A percentile compares a stretch with the other conserved stretches of the same genome.
Evolutionary conservation across 92 coral and sea anemone genomes (phyloP).

Genomic region (Metridium senile): DNA sequence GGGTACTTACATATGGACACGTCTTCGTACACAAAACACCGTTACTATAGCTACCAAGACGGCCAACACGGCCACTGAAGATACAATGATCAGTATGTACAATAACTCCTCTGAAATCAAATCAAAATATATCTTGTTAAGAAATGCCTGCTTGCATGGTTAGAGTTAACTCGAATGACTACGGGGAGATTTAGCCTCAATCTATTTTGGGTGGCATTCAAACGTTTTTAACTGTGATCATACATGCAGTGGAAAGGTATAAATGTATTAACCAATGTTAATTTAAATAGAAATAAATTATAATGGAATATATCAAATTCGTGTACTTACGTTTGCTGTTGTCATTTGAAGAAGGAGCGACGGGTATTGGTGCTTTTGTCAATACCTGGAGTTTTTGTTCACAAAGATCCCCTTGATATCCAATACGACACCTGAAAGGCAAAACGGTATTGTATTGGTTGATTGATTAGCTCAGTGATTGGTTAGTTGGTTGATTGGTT

Average conservation of each 20-base stretch:
- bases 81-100: slow-evolving; percentile 11
- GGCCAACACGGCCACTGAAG: slow-evolving; percentile 13
- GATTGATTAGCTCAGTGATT: not conserved
- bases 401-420: slow-evolving; percentile 52
- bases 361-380: not conserved
- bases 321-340: not conserved
- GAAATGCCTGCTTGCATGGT: too few species aligned
- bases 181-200: too few species aligned
- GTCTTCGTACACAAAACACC: slow-evolving; percentile 22
- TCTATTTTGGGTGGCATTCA: too few species aligned
- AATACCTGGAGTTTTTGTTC: slow-evolving; percentile 2
- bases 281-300: too few species aligned
- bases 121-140: too few species aligned
- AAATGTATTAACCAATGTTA: too few species aligned
- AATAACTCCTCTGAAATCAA: slow-evolving; percentile 4
- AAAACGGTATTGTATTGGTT: not conserved
- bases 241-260: too few species aligned
- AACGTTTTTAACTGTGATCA: too few species aligned
- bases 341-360: not conserved
- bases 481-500: not conserved
- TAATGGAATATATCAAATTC: too few species aligned
- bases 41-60: slow-evolving; percentile 15
- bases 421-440: slow-evolving; percentile 38
- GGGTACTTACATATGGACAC: not conserved
- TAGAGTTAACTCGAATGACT: too few species aligned